phyloP scores from a whole-genome alignment of 2,113 vertebrate genomes.

The Tringa solitaria region DNA sequence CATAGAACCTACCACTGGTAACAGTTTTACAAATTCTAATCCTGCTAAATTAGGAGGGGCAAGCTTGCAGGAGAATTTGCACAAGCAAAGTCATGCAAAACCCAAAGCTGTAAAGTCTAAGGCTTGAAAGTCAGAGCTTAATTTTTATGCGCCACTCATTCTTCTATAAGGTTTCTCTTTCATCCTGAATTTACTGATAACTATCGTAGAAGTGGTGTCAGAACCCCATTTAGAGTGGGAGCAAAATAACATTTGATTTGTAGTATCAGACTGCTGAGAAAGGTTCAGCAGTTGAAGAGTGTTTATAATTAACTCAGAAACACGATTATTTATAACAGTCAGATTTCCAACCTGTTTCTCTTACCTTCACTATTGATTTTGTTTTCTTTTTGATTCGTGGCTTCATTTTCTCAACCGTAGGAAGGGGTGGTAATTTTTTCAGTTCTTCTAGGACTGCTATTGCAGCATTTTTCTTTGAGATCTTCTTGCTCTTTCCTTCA shows the following conservation, averaged over 20 bases:
- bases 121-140: not conserved
- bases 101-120: not conserved
- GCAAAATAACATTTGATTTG: not conserved
- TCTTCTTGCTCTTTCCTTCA: conserved; percentile 98
- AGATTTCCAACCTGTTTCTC: not conserved
- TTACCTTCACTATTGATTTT: conserved; percentile 94
- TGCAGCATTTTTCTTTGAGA: conserved; percentile 95
- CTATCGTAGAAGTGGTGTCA: not conserved
- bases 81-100: not conserved
- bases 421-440: conserved; percentile 89
- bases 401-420: conserved; percentile 87
- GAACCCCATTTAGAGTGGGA: not conserved
- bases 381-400: conserved; percentile 99
- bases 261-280: not conserved
- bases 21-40: not conserved
- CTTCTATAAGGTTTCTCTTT: not conserved
- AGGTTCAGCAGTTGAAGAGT: not conserved
- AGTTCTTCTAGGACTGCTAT: conserved; percentile 89
- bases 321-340: not conserved
- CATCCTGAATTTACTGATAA: not conserved
- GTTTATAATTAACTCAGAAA: not conserved
- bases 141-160: not conserved
- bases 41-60: not conserved
- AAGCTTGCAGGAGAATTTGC: not conserved
- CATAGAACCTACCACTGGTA: not conserved